Base-by-base conservation (phyloP, 2,113 vertebrate species). In the Tachysurus vachellii region DNA sequence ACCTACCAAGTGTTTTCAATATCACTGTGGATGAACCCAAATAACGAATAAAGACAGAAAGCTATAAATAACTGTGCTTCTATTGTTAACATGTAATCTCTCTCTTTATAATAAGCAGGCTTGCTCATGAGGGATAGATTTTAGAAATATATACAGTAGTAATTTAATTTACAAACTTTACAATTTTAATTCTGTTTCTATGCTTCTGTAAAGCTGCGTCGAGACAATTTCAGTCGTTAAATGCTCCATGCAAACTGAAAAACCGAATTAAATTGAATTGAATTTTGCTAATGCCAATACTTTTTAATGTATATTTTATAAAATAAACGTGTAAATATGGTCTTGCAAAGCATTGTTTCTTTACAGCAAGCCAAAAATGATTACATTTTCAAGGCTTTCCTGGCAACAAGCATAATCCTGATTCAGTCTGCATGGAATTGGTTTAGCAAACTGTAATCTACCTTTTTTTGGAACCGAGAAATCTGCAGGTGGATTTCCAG, bases 381-480 rank as follows among this genome's bases (percentile, higher is more conserved):
- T 56, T 31, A 79, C 8, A 79, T 56, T 56, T 79, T 28, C 8
- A 79, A 14, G 1, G 16, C n/a, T 56, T n/a, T 79, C 12, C 76
- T 56, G 53, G 50, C 47, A 77, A 54, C 50, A 54, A 77, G 75
- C 47, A 77, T 77, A n/a, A 53, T 53, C 47, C 47, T 77, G 19
- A 76, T 50, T 53, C 26, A 77, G 50, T 28, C 75, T n/a, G 26
- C 26, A 31, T 80, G 77, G 53, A 80, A 57, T 80, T 80, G n/a
- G 11, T 7, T 31, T 80, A 80, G 77, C n/a, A 21, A 19, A 19
- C 26, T 57, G 75, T 79, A 80, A 79, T 79, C 53, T 79, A 50
- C 44, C 17, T 50, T 50, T 50, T 50, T 79, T 79, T 28, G 50
- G 53, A 80, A 31, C 3, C 8, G 2, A 21, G 0, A 80, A 80